Evolutionary conservation across 2,113 vertebrate species (phyloP), one percentile per base, ranked within the genome.

Genomic region (Gambusia affinis): DNA sequence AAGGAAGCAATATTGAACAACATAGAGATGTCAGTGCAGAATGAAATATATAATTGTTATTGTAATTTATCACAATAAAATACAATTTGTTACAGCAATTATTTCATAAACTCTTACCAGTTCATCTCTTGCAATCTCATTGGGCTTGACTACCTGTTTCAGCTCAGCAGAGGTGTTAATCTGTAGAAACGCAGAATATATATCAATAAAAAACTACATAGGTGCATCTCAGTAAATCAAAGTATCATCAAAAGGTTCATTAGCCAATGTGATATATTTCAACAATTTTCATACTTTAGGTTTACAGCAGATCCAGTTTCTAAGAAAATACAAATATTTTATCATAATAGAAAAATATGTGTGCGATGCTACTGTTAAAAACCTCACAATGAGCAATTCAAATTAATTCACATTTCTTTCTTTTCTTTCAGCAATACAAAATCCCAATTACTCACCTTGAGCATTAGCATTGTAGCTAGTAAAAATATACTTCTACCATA

Each of bases 81-180:
- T 42, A 42, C 39, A 42, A 42, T 42, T 42, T 42, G 1, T 4
- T 12, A 42, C 14, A 42, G n/a, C 7, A 57, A 57, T 47, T 47
- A 19, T 47, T 47, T 57, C 22, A 57, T 10, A 57, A 57, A 44
- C 37, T 67, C 91, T 89, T 73, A 96, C 95, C 92, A 96, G 89
- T 75, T 96, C 95, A 74, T 95, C 95, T 66, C 95, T 91, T 79
- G 96, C 96, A 14, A 97, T 97, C 87, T 95, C 97, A 8, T 95
- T 91, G 11, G 95, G 94, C 71, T 96, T 96, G 70, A 95, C 92
- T 5, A 95, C 94, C 39, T 95, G 94, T 85, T 96, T 97, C 63
- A 97, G 93, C 73, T 95, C 95, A 60, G 92, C 90, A 39, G 96
- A 96, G 0, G 89, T 92, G 85, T 97, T 96, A 82, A 95, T 91